Conservation (phyloP, 2,888 invertebrate genomes). For the Galerucella nymphaeae region DNA sequence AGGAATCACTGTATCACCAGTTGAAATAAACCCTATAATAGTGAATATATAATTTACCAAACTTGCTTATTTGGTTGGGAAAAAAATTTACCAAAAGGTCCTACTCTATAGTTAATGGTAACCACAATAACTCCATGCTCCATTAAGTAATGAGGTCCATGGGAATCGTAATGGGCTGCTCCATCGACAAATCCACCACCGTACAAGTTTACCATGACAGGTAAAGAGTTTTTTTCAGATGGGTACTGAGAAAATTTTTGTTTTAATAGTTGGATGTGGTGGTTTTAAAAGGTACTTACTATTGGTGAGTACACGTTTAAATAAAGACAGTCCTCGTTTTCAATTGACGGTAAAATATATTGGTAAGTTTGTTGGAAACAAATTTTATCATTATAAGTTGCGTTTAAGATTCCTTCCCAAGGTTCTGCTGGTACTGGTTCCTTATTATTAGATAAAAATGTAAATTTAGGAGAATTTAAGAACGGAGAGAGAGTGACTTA, state of each 20-base stretch:
- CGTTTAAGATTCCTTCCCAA: constrained; percentile 35
- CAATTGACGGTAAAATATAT: not conserved
- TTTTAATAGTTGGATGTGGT: not conserved
- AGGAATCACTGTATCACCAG: constrained; percentile 44
- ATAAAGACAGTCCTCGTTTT: constrained; percentile 33
- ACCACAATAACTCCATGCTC: constrained; percentile 55
- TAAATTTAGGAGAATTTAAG: too few relatives aligned
- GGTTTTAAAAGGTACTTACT: constrained; percentile 11
- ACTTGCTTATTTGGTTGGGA: not conserved
- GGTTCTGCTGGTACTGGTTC: constrained; percentile 26
- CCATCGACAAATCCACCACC: constrained; percentile 59
- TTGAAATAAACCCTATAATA: constrained; percentile 47
- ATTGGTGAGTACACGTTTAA: constrained; percentile 33
- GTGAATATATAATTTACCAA: not conserved
- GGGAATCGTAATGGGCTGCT: constrained; percentile 59
- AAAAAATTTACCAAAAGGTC: constrained; percentile 38
- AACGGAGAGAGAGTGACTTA: too few relatives aligned
- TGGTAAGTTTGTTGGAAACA: constrained; percentile 25
- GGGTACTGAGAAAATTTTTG: constrained; percentile 16
- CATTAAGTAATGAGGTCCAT: constrained; percentile 57
- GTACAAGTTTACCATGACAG: constrained; percentile 61
- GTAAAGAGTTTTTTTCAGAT: constrained; percentile 31
- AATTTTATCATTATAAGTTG: constrained; percentile 27
- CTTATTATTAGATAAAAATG: not conserved
- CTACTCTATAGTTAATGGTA: constrained; percentile 55